Evolutionary conservation across 2,888 invertebrate genomes (phyloP).

Genomic region (Idaea dimidiata): DNA sequence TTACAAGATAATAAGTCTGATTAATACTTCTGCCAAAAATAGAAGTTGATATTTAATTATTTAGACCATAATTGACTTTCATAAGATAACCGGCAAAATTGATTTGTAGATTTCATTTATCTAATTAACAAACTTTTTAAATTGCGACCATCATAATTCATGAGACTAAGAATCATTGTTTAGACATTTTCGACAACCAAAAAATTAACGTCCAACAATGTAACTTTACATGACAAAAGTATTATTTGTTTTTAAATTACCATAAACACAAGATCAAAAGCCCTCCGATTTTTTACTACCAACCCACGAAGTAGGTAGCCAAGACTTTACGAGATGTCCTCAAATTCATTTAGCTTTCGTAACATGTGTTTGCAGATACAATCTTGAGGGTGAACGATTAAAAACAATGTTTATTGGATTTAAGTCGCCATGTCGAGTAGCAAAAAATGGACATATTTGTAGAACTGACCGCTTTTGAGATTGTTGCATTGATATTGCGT

Average conservation of each 20-base stretch:
- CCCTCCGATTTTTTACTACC: conserved; percentile 22
- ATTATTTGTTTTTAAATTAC: conserved; percentile 20
- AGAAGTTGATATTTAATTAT: no score
- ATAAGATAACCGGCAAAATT: background rate
- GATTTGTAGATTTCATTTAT: background rate
- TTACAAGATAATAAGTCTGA: no score
- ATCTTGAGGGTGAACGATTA: conserved; percentile 55
- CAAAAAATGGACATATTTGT: conserved; percentile 47
- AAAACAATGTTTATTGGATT: conserved; percentile 58
- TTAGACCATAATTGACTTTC: no score
- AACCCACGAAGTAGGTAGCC: conserved; percentile 20
- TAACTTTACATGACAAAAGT: conserved; percentile 15
- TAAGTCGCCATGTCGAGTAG: conserved; percentile 32
- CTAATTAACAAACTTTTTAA: background rate
- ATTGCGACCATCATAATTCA: background rate
- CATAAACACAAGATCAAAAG: conserved; percentile 28
- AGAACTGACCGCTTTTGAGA: conserved; percentile 44
- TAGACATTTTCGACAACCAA: no score
- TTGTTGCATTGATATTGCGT: background rate
- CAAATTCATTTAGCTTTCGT: conserved; percentile 62
- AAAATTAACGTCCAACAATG: background rate
- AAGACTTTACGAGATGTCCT: conserved; percentile 41
- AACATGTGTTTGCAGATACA: conserved; percentile 71
- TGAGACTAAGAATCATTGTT: background rate
- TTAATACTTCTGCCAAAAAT: no score